Evolutionary conservation across 2,113 vertebrate species (phyloP), one percentile per base, ranked within the genome.

Genomic region (western clawed frog (Xenopus tropicalis)): DNA sequence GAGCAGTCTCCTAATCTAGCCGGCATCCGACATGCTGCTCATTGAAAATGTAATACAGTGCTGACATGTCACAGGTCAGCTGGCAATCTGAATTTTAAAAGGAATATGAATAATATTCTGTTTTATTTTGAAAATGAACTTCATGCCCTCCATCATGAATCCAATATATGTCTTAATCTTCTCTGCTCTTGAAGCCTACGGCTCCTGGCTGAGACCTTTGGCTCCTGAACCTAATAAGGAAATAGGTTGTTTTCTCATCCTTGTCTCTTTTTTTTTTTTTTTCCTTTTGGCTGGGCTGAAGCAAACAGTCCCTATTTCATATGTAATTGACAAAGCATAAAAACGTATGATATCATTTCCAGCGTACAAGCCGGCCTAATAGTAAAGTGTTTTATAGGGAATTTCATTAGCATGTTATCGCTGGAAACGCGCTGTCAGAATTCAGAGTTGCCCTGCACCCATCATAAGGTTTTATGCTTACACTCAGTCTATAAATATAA

Each of bases 131-230:
- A 98, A 98, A 98, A 98, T 98, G 97, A 99, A 98, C 96, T 96
- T 95, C 94, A 92, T 98, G 96, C 95, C 96, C 97, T 95, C 96
- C 95, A 99, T 99, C 97, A 98, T 98, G 93, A 98, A 99, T 98
- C 95, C 97, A 99, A 99, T 99, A 99, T 99, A 96, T 97, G 96
- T 98, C 97, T 99, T 99, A 98, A 98, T 98, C 96, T 98, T 94
- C 92, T 90, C 85, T 93, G 94, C 93, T 95, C 95, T 95, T 94
- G 94, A 94, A 96, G 92, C 94, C 90, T 93, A 92, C 91, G 89
- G 93, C 93, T 93, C 92, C 89, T 92, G 92, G 92, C 91, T 88
- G 89, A 92, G 93, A 93, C 93, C 96, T 95, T 97, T 97, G 96
- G 97, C 97, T 95, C 91, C 88, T 93, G 90, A 91, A 95, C 96